Evolutionary conservation across 2,888 invertebrate species (phyloP).

Genomic region (Raillietiella orientalis): DNA sequence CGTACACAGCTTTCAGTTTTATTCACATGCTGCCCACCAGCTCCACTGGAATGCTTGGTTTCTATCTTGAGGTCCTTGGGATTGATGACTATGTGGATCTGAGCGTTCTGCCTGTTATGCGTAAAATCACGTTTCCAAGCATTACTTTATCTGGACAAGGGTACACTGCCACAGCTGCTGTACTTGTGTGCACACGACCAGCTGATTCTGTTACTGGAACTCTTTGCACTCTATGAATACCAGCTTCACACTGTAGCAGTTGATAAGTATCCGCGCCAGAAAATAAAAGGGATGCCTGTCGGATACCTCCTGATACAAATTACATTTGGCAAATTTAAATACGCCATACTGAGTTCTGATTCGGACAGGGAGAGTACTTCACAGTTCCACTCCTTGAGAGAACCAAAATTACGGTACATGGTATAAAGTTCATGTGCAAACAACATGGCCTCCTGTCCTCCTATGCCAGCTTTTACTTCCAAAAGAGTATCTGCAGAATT

Average conservation of each 20-base stretch:
- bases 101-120: not conserved
- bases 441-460: constrained; percentile 4
- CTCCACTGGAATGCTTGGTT: constrained; percentile 6
- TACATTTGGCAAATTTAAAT: too few species aligned
- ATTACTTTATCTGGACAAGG: constrained; percentile 4
- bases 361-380: too few species aligned
- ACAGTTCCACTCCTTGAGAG: constrained; percentile 1
- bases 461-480: constrained; percentile 4
- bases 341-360: too few species aligned
- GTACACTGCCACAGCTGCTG: constrained; percentile 1
- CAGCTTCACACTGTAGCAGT: constrained; percentile 2
- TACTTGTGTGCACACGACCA: constrained; percentile 4
- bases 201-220: constrained; percentile 3
- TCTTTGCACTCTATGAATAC: constrained; percentile 4
- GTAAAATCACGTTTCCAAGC: not conserved
- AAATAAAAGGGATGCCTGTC: not conserved
- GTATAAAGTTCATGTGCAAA: constrained; percentile 3
- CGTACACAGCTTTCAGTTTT: constrained; percentile 6
- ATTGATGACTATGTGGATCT: constrained; percentile 11
- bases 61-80: constrained; percentile 5
- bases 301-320: constrained; percentile 1
- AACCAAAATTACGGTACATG: constrained; percentile 2
- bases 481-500: constrained; percentile 4
- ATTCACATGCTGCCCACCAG: constrained; percentile 7
- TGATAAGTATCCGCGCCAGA: constrained; percentile 1